phyloP scores from a whole-genome alignment of 2,888 invertebrate genomes.

The Apodemia duryi region DNA sequence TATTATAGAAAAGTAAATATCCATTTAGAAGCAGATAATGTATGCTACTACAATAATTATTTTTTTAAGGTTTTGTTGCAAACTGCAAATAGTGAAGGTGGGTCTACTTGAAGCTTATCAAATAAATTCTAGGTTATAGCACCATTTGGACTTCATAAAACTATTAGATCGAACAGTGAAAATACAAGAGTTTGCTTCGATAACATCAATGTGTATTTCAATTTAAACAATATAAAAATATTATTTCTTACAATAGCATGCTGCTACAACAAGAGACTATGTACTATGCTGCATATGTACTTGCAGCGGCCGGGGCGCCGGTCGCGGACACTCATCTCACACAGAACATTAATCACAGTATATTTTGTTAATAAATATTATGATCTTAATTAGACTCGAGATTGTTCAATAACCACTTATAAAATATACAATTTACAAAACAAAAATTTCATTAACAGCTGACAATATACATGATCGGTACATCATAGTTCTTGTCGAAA shows the following conservation, averaged over 20 bases:
- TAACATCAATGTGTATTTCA: slow-evolving; percentile 67
- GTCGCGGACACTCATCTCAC: slow-evolving; percentile 31
- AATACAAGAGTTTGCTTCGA: slow-evolving; percentile 62
- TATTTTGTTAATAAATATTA: slow-evolving; percentile 65
- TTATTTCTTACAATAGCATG: slow-evolving; percentile 64
- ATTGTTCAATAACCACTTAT: slow-evolving; percentile 65
- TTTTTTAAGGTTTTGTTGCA: background rate
- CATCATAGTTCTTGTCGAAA: slow-evolving; percentile 51
- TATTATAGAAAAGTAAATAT: background rate
- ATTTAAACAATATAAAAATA: slow-evolving; percentile 76
- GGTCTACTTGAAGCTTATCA: slow-evolving; percentile 19
- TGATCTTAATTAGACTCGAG: slow-evolving; percentile 55
- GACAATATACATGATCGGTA: slow-evolving; percentile 48
- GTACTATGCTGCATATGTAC: slow-evolving; percentile 32
- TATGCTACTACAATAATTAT: background rate
- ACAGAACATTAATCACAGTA: slow-evolving; percentile 62
- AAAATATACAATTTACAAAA: slow-evolving; percentile 69
- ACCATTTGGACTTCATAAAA: slow-evolving; percentile 62
- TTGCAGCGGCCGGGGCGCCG: background rate
- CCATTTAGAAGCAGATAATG: background rate
- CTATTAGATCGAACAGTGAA: slow-evolving; percentile 49
- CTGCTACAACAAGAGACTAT: slow-evolving; percentile 48
- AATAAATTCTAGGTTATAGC: slow-evolving; percentile 48
- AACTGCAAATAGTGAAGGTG: slow-evolving; percentile 3
- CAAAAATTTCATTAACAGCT: slow-evolving; percentile 55